Evolutionary conservation across 2,797 vertebrate species (phyloP).

Genomic region (Gambelia wislizenii): DNA sequence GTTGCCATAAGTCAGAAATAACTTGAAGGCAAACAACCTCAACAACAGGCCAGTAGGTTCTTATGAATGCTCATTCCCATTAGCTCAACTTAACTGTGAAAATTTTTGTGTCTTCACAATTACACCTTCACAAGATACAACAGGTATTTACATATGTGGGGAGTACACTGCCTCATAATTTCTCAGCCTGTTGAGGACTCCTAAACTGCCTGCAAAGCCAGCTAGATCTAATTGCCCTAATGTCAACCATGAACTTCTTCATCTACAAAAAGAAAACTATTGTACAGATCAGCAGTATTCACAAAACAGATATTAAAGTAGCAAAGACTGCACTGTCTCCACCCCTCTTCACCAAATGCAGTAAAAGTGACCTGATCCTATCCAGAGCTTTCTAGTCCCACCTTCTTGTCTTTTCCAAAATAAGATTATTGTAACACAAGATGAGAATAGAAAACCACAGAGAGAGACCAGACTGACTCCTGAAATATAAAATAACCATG

Average conservation of each 20-base stretch:
- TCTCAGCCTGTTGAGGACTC: not conserved
- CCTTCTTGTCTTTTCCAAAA: constrained; percentile 6
- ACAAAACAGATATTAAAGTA: constrained; percentile 9
- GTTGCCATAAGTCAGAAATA: no score
- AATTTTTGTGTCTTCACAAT: not conserved
- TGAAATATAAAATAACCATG: constrained; percentile 27
- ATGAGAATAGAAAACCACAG: constrained; percentile 18
- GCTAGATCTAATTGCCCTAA: not conserved
- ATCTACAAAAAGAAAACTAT: not conserved
- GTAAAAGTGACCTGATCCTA: not conserved
- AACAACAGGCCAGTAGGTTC: not conserved
- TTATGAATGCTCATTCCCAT: not conserved
- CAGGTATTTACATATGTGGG: not conserved
- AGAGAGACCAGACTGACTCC: constrained; percentile 17
- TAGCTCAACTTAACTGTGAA: not conserved
- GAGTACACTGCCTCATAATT: not conserved
- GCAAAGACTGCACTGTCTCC: not conserved
- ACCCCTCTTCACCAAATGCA: not conserved
- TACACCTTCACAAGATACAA: not conserved
- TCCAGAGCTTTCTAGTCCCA: not conserved
- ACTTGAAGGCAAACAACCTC: no score
- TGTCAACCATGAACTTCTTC: not conserved
- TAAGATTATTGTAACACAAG: constrained; percentile 28
- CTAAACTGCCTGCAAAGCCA: not conserved
- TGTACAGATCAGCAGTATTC: not conserved